A percentile compares a stretch with the other conserved stretches of the same genome.
phyloP scores from a whole-genome alignment of 23 tunicate species.

The Clavelina lepadiformis region DNA sequence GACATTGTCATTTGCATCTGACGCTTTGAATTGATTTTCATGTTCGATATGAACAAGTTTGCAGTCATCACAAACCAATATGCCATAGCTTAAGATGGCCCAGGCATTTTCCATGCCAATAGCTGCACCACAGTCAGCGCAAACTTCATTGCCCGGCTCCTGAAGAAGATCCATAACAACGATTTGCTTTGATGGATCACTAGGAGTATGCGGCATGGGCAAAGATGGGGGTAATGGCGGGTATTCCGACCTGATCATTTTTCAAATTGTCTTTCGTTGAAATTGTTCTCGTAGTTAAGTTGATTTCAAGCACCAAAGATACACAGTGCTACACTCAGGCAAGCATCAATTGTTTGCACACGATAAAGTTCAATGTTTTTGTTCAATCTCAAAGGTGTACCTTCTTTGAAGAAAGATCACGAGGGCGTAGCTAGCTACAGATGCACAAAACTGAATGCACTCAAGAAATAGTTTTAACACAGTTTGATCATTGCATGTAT shows the following conservation, averaged over 20 bases:
- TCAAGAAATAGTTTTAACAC: conserved; percentile 51
- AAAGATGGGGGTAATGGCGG: conserved; percentile 29
- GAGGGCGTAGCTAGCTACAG: conserved; percentile 52
- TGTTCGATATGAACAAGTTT: conserved; percentile 93
- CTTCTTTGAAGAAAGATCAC: conserved; percentile 59
- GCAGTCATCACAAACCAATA: conserved; percentile 95
- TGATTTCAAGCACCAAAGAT: conserved; percentile 47
- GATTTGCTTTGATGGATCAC: conserved; percentile 26
- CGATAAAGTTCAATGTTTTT: conserved; percentile 27
- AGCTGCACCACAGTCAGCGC: conserved; percentile 89
- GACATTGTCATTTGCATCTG: conserved; percentile 14
- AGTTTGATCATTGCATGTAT: conserved; percentile 69
- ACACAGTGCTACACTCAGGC: conserved; percentile 52
- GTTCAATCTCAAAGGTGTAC: conserved; percentile 37
- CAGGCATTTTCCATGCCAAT: conserved; percentile 70
- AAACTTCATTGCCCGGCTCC: conserved; percentile 58
- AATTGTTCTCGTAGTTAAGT: neutral
- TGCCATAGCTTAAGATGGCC: conserved; percentile 87
- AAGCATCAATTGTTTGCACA: conserved; percentile 31
- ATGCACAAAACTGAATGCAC: conserved; percentile 58
- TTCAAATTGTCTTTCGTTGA: neutral
- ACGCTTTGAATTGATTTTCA: conserved; percentile 51
- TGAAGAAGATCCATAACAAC: conserved; percentile 37
- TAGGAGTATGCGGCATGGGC: conserved; percentile 23
- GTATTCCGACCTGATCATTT: conserved; percentile 56